Percentiles rank a stretch among this genome's conserved stretches.
Evolutionary conservation across 2,888 invertebrate genomes (phyloP).

Genomic region (Acleris laterana): DNA sequence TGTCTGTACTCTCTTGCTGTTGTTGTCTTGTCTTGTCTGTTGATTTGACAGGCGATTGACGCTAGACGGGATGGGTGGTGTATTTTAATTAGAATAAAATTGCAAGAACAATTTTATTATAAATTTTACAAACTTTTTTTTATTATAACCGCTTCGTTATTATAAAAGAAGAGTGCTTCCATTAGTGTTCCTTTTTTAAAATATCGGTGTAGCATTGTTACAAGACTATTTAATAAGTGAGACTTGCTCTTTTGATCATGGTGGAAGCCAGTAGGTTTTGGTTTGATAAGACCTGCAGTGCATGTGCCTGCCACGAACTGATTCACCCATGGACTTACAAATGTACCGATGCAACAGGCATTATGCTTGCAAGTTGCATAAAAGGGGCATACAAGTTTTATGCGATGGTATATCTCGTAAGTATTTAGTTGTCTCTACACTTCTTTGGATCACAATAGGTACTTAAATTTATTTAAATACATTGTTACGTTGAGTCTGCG

Average conservation of each 20-base stretch:
- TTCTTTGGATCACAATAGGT: too few relatives aligned
- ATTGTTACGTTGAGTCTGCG: too few relatives aligned
- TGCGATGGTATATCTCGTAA: constrained; percentile 80
- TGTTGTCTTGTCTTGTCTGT: too few relatives aligned
- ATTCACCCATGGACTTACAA: constrained; percentile 80
- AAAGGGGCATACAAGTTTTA: constrained; percentile 80
- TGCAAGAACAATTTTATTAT: too few relatives aligned
- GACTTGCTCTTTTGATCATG: constrained; percentile 50
- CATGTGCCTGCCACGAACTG: constrained; percentile 65
- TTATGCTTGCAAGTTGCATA: constrained; percentile 73
- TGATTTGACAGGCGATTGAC: too few relatives aligned
- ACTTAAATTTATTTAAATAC: too few relatives aligned
- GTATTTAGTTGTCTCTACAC: constrained; percentile 45
- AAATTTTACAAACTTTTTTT: too few relatives aligned
- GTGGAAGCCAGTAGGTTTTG: constrained; percentile 79
- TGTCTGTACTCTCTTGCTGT: too few relatives aligned
- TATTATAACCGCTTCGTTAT: too few relatives aligned
- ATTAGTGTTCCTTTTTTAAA: constrained; percentile 3
- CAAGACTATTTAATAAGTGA: not conserved
- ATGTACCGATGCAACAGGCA: constrained; percentile 69
- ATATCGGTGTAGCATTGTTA: not conserved
- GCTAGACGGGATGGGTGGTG: too few relatives aligned
- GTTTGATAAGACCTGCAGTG: constrained; percentile 73
- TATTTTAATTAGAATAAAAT: too few relatives aligned
- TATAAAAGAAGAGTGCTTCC: not conserved